Evolutionary conservation across 2,797 vertebrate genomes (phyloP).

Genomic region (Dromococcyx pavoninus): DNA sequence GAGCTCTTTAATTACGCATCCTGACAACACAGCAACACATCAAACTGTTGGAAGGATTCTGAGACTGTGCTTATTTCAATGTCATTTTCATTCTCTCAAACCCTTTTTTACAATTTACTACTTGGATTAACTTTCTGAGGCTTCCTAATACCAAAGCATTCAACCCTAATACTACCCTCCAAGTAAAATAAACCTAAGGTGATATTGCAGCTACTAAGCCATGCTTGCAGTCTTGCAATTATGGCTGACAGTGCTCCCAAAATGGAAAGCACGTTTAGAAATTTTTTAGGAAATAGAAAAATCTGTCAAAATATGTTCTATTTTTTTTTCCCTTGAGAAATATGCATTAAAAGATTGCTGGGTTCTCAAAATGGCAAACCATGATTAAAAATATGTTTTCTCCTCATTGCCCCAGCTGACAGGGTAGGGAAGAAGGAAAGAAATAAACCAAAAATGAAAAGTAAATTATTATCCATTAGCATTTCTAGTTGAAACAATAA

Average conservation of each 20-base stretch:
- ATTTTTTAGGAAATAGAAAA: not conserved
- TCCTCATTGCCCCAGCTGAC: not conserved
- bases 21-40: not conserved
- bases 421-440: not conserved
- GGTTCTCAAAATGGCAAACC: not conserved
- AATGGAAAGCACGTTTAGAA: not conserved
- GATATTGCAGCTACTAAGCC: not conserved
- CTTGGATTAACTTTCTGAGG: constrained; percentile 24
- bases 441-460: not conserved
- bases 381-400: not conserved
- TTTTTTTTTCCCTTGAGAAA: not conserved
- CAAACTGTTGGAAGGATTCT: not conserved
- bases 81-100: not conserved
- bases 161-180: not conserved
- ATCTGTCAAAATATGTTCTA: not conserved
- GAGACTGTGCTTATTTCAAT: not conserved
- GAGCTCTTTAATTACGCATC: not conserved
- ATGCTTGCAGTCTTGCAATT: not conserved
- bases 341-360: not conserved
- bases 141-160: not conserved
- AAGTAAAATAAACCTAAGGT: not conserved
- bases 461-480: not conserved
- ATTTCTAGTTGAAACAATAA: not conserved
- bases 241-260: not conserved
- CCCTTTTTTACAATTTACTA: not conserved